phyloP scores from a whole-genome alignment of 2,113 vertebrate species.

The Dermatemys mawii region DNA sequence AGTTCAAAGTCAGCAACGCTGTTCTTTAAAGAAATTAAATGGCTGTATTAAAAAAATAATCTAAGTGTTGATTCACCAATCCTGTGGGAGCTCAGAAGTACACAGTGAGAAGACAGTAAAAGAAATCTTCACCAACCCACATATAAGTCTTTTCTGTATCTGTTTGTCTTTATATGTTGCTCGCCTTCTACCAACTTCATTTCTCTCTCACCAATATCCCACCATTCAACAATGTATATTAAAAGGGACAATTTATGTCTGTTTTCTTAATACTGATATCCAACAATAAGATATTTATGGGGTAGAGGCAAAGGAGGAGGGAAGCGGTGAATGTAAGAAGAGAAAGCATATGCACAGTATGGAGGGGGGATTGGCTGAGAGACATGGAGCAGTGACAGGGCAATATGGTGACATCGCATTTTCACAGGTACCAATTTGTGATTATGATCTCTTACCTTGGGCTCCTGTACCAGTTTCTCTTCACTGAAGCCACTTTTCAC shows the following conservation, averaged over 20 bases:
- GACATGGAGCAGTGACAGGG: not conserved
- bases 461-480: not conserved
- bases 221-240: not conserved
- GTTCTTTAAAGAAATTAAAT: not conserved
- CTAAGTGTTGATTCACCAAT: not conserved
- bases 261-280: not conserved
- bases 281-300: too few relatives aligned
- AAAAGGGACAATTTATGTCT: not conserved
- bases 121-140: not conserved
- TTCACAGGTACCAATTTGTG: not conserved
- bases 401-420: not conserved
- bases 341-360: not conserved
- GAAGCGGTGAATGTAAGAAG: fast-evolving
- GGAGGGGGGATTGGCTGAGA: not conserved
- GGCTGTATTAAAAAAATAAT: not conserved
- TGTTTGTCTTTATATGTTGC: not conserved
- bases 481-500: not conserved
- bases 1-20: not conserved
- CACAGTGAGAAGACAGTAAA: not conserved
- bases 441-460: not conserved
- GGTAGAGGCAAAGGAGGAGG: not conserved
- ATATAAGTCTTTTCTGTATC: not conserved
- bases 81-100: not conserved
- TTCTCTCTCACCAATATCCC: not conserved
- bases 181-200: not conserved